Evolutionary conservation across 2,888 invertebrate genomes (phyloP), one percentile per base, ranked within the genome.

Genomic region (Aleiodes leptofemur): DNA sequence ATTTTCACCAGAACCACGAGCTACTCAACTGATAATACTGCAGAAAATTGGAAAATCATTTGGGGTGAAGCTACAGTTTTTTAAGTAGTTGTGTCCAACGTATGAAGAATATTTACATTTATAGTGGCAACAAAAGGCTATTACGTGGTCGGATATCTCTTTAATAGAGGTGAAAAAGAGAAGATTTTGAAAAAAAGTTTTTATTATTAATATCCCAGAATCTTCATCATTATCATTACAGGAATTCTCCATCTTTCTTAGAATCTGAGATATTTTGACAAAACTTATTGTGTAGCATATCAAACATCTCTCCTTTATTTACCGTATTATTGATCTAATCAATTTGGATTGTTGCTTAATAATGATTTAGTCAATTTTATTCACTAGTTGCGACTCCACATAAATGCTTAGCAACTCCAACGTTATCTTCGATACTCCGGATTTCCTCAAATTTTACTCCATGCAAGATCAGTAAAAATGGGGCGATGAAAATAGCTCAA

Each of bases 111-210:
- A 95, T 56, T 93, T 91, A 87, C 96, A 97, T 80, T 95, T 93
- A 90, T 98, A 97, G 90, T 97, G 97, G 88, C 98, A 98, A 89
- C 98, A 98, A 29, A 97, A 93, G 3, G 97, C 96, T 86, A 97
- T 92, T 73, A 95, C 90, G 55, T 94, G 86, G 6, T 95, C 96
- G 71, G 80, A 77, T 84, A 92, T 83, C 84, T 90, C 89, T 4
- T 23, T 23, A 2, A 23, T 23, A 23, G 23, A 23, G 1, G 23
- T 23, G 23, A 23, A 23, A 23, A 23, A 23, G 23, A 23, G 23
- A 23, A 23, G 23, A 23, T 23, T 23, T 23, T 23, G 23, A 23
- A 2, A 23, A 23, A 23, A 23, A 23, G n/a, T n/a, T n/a, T n/a
- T n/a, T n/a, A n/a, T n/a, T n/a, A n/a, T n/a, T n/a, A n/a, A n/a